Conservation (phyloP, 2,888 invertebrate genomes). For the Eristalis pertinax region DNA sequence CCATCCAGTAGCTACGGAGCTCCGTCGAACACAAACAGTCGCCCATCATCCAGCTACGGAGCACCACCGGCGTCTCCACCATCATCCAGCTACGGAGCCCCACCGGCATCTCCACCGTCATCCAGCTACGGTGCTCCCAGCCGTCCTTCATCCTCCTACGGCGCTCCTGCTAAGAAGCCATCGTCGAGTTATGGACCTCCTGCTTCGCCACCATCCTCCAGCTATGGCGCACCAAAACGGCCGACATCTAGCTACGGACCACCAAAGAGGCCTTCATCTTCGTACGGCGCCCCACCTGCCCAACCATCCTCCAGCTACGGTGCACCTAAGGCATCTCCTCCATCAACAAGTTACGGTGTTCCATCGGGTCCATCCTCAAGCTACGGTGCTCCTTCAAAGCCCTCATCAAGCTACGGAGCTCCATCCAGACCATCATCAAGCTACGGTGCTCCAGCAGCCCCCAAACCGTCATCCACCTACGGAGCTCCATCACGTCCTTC, state of each 20-base stretch:
- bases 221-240: slow-evolving; percentile 75
- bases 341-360: slow-evolving; percentile 84
- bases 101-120: slow-evolving; percentile 77
- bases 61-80: slow-evolving; percentile 76
- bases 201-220: slow-evolving; percentile 76
- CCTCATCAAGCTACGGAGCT: slow-evolving; percentile 76
- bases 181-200: slow-evolving; percentile 82
- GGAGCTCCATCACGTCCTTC: slow-evolving; percentile 82
- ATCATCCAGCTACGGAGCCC: slow-evolving; percentile 66
- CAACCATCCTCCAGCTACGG: slow-evolving; percentile 75
- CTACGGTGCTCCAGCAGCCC: slow-evolving; percentile 78
- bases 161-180: slow-evolving; percentile 80
- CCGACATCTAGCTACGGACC: slow-evolving; percentile 79
- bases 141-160: slow-evolving; percentile 75
- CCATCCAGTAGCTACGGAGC: slow-evolving; percentile 76
- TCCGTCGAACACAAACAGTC: slow-evolving; percentile 74
- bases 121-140: slow-evolving; percentile 79
- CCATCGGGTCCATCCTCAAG: slow-evolving; percentile 78
- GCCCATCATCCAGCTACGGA: slow-evolving; percentile 82
- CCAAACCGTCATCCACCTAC: slow-evolving; percentile 68
- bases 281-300: slow-evolving; percentile 80
- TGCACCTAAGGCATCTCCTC: slow-evolving; percentile 75
- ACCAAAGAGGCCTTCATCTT: slow-evolving; percentile 77
- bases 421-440: slow-evolving; percentile 76
- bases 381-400: slow-evolving; percentile 55